Evolutionary conservation across 2,113 vertebrate species (phyloP).

Genomic region (Potamarius usumacintae): DNA sequence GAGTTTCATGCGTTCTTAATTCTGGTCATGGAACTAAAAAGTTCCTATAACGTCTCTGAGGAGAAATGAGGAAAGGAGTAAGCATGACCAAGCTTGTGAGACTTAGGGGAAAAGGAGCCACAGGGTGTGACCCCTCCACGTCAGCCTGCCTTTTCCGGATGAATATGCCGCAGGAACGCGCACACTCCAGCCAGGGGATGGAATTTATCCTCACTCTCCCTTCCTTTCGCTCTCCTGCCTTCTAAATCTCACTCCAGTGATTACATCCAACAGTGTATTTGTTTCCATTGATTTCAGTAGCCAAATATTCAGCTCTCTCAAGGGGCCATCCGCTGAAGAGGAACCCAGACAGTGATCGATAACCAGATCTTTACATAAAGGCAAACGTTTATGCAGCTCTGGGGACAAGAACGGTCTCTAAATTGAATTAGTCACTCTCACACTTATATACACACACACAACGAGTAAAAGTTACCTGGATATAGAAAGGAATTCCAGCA

Average conservation of each 20-base stretch:
- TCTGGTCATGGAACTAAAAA: background rate
- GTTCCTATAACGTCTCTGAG: background rate
- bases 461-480: constrained; percentile 75
- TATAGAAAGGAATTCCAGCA: constrained; percentile 95
- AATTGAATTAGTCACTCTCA: too few species aligned
- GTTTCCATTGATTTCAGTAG: background rate
- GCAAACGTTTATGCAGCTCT: background rate
- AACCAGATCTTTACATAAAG: background rate
- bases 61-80: background rate
- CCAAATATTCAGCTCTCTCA: constrained; percentile 20
- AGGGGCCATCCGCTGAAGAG: background rate
- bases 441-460: background rate
- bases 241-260: background rate
- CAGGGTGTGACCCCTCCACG: constrained; percentile 44
- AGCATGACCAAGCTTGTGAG: constrained; percentile 18
- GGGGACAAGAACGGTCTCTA: background rate
- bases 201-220: constrained; percentile 32
- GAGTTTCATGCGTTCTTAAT: background rate
- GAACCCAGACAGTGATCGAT: constrained; percentile 15
- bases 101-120: constrained; percentile 7
- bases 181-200: constrained; percentile 57
- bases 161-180: constrained; percentile 59
- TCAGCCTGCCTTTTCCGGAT: constrained; percentile 54
- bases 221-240: constrained; percentile 33
- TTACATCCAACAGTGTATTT: background rate